These are phyloP conservation scores for Mus spretus DNA, from an alignment of 2,797 vertebrate species.

Conservation along the genomic window DNA sequence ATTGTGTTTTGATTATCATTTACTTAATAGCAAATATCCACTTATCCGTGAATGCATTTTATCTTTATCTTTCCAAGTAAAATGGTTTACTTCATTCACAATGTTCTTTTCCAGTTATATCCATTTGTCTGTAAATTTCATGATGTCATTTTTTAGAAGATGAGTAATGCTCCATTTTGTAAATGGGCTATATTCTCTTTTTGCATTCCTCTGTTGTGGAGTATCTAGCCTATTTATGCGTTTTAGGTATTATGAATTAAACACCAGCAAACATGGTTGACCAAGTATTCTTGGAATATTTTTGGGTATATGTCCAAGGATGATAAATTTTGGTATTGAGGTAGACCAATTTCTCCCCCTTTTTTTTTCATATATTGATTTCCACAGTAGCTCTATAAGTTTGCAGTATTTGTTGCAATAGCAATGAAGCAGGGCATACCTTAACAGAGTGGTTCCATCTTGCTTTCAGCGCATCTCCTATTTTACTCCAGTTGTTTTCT, in stretches of 20 bases:
- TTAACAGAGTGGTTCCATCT: conserved; percentile 27
- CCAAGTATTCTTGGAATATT: background rate
- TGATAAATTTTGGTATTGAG: background rate
- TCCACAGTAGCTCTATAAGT: background rate
- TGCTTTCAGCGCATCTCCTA: background rate
- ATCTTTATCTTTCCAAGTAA: background rate
- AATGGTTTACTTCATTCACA: background rate
- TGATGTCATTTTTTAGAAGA: background rate
- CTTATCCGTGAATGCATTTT: background rate
- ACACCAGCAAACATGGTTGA: no score
- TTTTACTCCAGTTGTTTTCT: conserved; percentile 42
- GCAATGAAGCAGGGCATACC: background rate
- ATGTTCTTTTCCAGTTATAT: background rate
- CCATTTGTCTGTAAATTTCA: background rate
- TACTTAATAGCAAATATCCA: background rate
- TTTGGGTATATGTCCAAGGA: background rate
- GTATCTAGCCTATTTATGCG: background rate
- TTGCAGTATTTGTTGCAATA: background rate
- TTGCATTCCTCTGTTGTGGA: background rate
- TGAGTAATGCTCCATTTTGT: background rate
- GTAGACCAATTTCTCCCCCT: background rate
- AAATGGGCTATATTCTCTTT: background rate
- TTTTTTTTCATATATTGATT: background rate
- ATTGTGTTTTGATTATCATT: background rate
- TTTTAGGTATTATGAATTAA: background rate